phyloP scores from a whole-genome alignment of 2,888 invertebrate genomes.

The Erpobdella octoculata region DNA sequence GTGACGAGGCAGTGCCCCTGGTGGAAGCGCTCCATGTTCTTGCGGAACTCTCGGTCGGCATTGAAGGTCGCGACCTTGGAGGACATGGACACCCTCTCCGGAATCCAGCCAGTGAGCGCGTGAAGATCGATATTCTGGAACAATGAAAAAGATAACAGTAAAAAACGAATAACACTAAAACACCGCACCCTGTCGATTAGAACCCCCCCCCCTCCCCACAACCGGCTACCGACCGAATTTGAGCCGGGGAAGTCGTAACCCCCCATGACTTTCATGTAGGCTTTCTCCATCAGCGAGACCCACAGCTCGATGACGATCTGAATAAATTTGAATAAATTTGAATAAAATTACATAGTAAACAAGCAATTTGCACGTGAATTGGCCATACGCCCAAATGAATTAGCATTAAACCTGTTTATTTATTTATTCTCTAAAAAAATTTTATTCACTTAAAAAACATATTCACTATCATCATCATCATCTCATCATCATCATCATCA shows the following conservation, averaged over 20 bases:
- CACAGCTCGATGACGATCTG: conserved; percentile 73
- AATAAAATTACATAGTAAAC: too few species aligned
- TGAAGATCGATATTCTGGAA: conserved; percentile 85
- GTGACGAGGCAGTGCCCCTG: conserved; percentile 59
- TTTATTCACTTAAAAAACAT: too few species aligned
- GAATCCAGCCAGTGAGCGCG: conserved; percentile 91
- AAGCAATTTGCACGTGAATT: too few species aligned
- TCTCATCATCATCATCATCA: too few species aligned
- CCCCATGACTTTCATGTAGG: conserved; percentile 82
- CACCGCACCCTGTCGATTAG: too few species aligned
- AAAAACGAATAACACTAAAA: too few species aligned
- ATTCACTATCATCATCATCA: too few species aligned
- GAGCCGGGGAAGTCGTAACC: conserved; percentile 96
- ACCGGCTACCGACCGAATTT: conserved; percentile 78
- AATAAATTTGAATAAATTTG: conserved; percentile 24
- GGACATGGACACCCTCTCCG: conserved; percentile 71
- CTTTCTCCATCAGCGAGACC: conserved; percentile 87
- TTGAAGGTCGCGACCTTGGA: conserved; percentile 57
- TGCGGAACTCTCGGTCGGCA: conserved; percentile 62
- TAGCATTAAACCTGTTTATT: too few species aligned
- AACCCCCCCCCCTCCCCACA: neutral
- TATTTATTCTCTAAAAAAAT: too few species aligned
- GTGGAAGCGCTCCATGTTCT: conserved; percentile 65
- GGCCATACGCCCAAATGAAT: too few species aligned
- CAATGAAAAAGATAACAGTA: neutral